These are phyloP conservation scores for Physella acuta DNA, from an alignment of 1,140 invertebrate species.

Conservation along the genomic window DNA sequence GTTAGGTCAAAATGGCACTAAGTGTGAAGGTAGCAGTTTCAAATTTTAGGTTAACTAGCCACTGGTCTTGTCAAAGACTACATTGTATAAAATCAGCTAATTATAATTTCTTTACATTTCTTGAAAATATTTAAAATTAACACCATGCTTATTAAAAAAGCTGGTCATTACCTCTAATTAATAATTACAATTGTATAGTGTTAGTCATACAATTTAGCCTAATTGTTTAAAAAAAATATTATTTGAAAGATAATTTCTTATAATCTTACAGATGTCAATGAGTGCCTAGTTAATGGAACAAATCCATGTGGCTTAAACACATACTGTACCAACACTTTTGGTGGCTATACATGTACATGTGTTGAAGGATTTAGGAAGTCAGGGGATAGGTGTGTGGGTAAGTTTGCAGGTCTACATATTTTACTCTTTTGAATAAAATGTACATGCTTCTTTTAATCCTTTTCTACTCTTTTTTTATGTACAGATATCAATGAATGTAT, in stretches of 20 bases:
- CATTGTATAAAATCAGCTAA: neutral
- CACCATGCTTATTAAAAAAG: neutral
- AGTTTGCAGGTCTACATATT: too few species aligned
- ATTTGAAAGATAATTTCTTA: neutral
- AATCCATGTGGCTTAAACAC: neutral
- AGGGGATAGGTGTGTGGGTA: neutral
- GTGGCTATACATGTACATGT: neutral
- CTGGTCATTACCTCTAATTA: neutral
- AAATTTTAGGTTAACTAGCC: neutral
- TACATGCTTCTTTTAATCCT: too few species aligned
- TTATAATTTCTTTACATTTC: neutral
- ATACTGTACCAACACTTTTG: neutral
- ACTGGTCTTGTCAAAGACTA: neutral
- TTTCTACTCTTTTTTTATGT: neutral
- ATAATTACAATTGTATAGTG: neutral
- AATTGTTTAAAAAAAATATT: too few species aligned
- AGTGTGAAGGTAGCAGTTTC: constrained; percentile 8
- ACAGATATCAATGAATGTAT: constrained; percentile 16
- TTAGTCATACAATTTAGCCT: neutral
- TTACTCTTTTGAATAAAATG: too few species aligned
- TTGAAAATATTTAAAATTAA: neutral
- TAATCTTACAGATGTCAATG: constrained; percentile 1
- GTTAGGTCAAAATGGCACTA: neutral
- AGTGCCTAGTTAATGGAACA: neutral
- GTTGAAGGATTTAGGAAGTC: neutral